A percentile compares a stretch with the other conserved stretches of the same genome.
Conservation (phyloP, 2,888 invertebrate genomes). For the Yponomeuta cagnagella region DNA sequence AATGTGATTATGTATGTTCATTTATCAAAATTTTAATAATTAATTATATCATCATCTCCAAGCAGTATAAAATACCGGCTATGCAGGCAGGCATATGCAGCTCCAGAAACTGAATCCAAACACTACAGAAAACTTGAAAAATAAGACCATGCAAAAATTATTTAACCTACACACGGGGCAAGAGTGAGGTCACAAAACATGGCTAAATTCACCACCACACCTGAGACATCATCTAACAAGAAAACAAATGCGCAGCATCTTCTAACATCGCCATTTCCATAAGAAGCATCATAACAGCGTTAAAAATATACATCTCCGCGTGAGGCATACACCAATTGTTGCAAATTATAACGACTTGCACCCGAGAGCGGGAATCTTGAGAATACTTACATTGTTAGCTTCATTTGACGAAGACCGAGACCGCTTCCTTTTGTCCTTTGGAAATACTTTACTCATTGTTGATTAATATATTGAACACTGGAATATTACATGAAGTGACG, state of each 20-base stretch:
- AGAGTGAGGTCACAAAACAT: conserved; percentile 1
- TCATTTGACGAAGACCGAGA: conserved; percentile 39
- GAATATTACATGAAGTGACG: conserved; percentile 23
- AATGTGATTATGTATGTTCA: too few species aligned
- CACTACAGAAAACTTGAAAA: neutral
- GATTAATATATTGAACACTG: conserved; percentile 22
- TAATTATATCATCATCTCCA: too few species aligned
- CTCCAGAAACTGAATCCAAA: neutral
- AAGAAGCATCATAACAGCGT: conserved; percentile 16
- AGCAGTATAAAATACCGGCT: too few species aligned
- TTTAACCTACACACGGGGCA: neutral
- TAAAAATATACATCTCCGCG: conserved; percentile 46
- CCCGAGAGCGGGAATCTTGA: conserved; percentile 51
- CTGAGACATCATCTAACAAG: neutral
- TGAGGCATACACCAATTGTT: conserved; percentile 36
- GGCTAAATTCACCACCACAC: neutral
- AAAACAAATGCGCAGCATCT: neutral
- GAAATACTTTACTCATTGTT: conserved; percentile 47
- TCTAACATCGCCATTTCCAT: neutral
- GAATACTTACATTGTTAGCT: conserved; percentile 52
- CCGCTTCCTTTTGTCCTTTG: conserved; percentile 48
- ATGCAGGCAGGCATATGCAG: too few species aligned
- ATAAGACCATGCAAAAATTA: neutral
- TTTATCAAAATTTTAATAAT: too few species aligned
- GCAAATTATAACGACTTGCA: conserved; percentile 33